Conservation (phyloP, 2,888 invertebrate species). For the Teleiodes luculella region DNA sequence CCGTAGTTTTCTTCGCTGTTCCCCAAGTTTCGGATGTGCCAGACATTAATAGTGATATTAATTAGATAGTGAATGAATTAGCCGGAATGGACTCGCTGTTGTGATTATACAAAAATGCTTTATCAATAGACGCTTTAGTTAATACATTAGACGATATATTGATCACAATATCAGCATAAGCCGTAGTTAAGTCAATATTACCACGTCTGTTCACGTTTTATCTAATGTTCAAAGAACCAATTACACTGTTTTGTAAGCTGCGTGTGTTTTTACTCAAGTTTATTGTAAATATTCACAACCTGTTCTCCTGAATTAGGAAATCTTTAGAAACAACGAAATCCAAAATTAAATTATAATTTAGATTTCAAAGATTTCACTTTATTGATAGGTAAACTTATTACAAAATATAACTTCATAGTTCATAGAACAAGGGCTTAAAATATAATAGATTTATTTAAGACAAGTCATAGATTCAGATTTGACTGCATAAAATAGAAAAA, state of each 20-base stretch:
- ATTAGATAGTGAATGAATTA: slow-evolving; percentile 71
- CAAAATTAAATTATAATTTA: slow-evolving; percentile 22
- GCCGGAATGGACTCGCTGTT: slow-evolving; percentile 64
- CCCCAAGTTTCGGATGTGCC: slow-evolving; percentile 75
- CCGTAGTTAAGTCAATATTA: slow-evolving; percentile 40
- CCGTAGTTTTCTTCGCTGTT: slow-evolving; percentile 75
- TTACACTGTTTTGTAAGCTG: slow-evolving; percentile 49
- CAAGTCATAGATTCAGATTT: not conserved
- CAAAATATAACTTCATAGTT: not conserved
- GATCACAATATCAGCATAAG: slow-evolving; percentile 62
- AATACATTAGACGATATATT: slow-evolving; percentile 69
- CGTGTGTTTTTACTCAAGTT: slow-evolving; percentile 50
- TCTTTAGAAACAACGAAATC: slow-evolving; percentile 36
- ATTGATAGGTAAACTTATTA: slow-evolving; percentile 2
- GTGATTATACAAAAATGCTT: slow-evolving; percentile 75
- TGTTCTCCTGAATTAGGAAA: slow-evolving; percentile 30
- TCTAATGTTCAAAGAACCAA: slow-evolving; percentile 54
- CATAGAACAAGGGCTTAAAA: not conserved
- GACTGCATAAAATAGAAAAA: slow-evolving; percentile 2
- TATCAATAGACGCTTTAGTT: slow-evolving; percentile 74
- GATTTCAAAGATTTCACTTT: slow-evolving; percentile 36
- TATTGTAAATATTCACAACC: slow-evolving; percentile 39
- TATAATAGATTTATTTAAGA: not conserved
- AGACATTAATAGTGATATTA: slow-evolving; percentile 72
- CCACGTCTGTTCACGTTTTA: slow-evolving; percentile 55